phyloP scores from a whole-genome alignment of 2,113 vertebrate genomes.

The Atherinomorus stipes region DNA sequence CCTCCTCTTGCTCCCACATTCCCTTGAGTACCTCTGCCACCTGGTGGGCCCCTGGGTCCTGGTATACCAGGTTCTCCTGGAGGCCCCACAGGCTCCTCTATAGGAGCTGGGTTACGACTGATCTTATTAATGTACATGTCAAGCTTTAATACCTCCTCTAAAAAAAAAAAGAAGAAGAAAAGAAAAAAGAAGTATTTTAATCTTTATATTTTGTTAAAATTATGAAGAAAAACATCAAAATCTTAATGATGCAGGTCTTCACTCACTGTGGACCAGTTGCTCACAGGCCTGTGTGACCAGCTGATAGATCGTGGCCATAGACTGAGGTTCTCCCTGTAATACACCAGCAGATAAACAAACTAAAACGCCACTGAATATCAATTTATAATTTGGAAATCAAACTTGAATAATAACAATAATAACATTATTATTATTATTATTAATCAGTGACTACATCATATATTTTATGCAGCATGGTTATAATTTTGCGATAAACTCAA shows the following conservation, averaged over 20 bases:
- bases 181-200: no score
- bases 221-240: background rate
- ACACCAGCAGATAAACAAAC: constrained; percentile 26
- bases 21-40: constrained; percentile 82
- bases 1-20: constrained; percentile 77
- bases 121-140: constrained; percentile 87
- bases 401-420: no score
- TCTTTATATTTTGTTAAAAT: background rate
- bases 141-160: constrained; percentile 91
- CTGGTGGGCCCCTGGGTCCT: constrained; percentile 80
- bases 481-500: background rate
- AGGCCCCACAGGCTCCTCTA: constrained; percentile 84
- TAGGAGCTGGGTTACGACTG: constrained; percentile 86
- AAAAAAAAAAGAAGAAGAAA: constrained; percentile 9
- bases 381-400: background rate
- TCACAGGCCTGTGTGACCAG: constrained; percentile 94
- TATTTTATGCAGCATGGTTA: no score
- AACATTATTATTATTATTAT: no score
- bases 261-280: constrained; percentile 91
- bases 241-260: background rate
- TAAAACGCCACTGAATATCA: background rate
- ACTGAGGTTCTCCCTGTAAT: constrained; percentile 91
- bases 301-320: constrained; percentile 90
- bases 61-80: constrained; percentile 87
- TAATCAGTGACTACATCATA: no score